phyloP scores from a whole-genome alignment of 2,888 invertebrate species.

The Plemyria rubiginata region DNA sequence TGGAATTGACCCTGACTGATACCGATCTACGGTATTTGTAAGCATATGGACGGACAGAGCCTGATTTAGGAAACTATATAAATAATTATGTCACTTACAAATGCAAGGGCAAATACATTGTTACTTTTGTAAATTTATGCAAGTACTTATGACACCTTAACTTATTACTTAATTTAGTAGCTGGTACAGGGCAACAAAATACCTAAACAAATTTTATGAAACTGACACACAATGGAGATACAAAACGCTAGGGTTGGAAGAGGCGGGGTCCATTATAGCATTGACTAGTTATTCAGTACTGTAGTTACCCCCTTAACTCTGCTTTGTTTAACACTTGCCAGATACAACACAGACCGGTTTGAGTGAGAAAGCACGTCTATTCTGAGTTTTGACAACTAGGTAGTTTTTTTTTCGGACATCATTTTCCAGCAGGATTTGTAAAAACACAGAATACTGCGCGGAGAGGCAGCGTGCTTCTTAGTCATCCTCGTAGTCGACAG shows the following conservation, averaged over 20 bases:
- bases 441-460: constrained; percentile 58
- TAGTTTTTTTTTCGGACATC: too few species aligned
- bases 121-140: background rate
- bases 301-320: background rate
- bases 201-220: too few species aligned
- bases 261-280: too few species aligned
- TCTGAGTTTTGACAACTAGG: too few species aligned
- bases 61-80: constrained; percentile 2
- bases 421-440: too few species aligned
- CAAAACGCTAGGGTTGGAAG: too few species aligned
- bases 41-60: constrained; percentile 1
- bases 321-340: constrained; percentile 10
- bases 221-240: too few species aligned
- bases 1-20: constrained; percentile 35
- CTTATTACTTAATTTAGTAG: too few species aligned
- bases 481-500: constrained; percentile 88
- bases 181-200: too few species aligned
- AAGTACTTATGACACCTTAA: background rate
- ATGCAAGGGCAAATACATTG: background rate
- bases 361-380: constrained; percentile 51
- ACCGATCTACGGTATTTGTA: constrained; percentile 9
- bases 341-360: constrained; percentile 21
- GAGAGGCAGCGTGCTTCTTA: too few species aligned
- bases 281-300: background rate
- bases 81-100: too few species aligned